These are phyloP conservation scores for Portunus trituberculatus DNA, from an alignment of 1,140 invertebrate species.

Conservation along the genomic window DNA sequence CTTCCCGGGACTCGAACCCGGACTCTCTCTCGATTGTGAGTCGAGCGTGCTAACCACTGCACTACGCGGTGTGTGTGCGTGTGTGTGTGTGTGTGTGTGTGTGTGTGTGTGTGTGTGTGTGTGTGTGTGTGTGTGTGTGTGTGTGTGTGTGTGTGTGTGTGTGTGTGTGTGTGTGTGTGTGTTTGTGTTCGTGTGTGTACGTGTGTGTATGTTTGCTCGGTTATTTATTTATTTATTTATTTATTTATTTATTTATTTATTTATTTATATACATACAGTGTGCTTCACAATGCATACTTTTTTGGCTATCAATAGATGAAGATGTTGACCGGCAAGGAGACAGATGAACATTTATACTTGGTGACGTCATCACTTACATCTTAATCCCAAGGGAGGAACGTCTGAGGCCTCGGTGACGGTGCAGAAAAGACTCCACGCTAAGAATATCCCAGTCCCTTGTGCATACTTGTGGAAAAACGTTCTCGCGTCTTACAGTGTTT, in stretches of 20 bases:
- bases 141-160: slow-evolving; percentile 26
- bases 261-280: neutral
- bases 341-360: neutral
- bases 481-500: neutral
- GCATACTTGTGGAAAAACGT: neutral
- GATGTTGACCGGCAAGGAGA: neutral
- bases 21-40: no score
- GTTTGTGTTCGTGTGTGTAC: slow-evolving; percentile 5
- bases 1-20: no score
- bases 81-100: no score
- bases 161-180: slow-evolving; percentile 28
- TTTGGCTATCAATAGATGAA: no score
- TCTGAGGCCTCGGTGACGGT: neutral
- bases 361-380: neutral
- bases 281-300: no score
- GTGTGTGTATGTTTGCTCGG: neutral
- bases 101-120: neutral
- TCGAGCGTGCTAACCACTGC: no score
- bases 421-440: neutral
- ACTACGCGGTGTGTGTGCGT: no score
- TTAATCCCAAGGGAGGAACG: neutral
- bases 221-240: neutral
- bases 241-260: slow-evolving; percentile 43
- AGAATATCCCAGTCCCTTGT: neutral
- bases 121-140: neutral